phyloP scores from a whole-genome alignment of 2,888 invertebrate genomes.

The Metacarcinus magister region DNA sequence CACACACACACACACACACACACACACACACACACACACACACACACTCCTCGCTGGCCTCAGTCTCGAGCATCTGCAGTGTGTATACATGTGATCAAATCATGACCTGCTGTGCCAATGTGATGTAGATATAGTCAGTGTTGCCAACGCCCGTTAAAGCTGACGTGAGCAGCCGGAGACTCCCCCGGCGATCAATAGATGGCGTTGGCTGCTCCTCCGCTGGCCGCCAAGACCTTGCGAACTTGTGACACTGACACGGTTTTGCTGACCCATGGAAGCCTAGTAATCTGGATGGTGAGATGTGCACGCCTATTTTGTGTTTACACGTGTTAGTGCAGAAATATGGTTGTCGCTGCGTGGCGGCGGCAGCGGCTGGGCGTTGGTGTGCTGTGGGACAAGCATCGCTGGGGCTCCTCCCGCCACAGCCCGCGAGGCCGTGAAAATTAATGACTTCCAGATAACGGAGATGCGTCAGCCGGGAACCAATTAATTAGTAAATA shows the following conservation, averaged over 20 bases:
- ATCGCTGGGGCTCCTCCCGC: background rate
- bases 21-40: constrained; percentile 35
- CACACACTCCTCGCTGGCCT: background rate
- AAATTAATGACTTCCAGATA: constrained; percentile 40
- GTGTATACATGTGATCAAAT: constrained; percentile 31
- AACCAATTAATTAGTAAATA: constrained; percentile 45
- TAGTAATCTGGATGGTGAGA: background rate
- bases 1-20: constrained; percentile 2
- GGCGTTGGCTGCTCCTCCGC: constrained; percentile 30
- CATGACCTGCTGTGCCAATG: constrained; percentile 40
- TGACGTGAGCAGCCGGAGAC: constrained; percentile 45
- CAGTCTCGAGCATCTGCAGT: background rate
- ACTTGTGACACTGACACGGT: constrained; percentile 11
- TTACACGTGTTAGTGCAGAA: background rate
- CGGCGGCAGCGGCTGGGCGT: background rate
- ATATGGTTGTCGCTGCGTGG: background rate
- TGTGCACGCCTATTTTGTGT: background rate
- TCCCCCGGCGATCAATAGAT: constrained; percentile 36
- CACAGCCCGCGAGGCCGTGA: constrained; percentile 30
- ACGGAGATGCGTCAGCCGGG: constrained; percentile 44
- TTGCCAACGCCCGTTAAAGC: constrained; percentile 48
- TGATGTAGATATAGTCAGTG: constrained; percentile 40
- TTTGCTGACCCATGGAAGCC: background rate
- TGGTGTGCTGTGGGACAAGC: background rate
- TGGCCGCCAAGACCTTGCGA: constrained; percentile 16